These are phyloP conservation scores for Falco naumanni DNA, from an alignment of 2,797 vertebrate species.

Conservation along the genomic window DNA sequence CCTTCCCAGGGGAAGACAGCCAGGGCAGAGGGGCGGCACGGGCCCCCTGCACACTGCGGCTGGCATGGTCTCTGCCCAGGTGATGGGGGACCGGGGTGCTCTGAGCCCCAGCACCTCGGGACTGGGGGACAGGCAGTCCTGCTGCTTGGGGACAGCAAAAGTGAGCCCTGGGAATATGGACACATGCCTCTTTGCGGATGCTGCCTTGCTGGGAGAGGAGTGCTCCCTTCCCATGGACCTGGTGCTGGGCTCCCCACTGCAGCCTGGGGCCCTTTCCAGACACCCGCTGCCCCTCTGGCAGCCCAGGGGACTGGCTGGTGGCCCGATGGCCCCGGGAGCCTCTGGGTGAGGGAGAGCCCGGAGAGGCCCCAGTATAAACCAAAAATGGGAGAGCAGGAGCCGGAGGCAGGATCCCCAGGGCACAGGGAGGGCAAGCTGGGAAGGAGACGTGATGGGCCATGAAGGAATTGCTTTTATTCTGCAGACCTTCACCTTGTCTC, in stretches of 20 bases:
- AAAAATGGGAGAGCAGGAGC: background rate
- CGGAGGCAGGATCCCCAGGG: background rate
- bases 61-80: background rate
- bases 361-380: rapidly evolving
- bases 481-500: background rate
- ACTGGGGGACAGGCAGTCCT: background rate
- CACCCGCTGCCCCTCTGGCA: background rate
- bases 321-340: background rate
- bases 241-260: background rate
- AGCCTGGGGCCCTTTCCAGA: rapidly evolving
- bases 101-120: background rate
- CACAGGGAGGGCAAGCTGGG: background rate
- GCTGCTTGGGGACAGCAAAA: background rate
- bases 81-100: rapidly evolving
- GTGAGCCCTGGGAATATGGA: background rate
- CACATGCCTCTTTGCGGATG: rapidly evolving
- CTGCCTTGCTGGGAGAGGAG: background rate
- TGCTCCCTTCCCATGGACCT: background rate
- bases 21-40: background rate
- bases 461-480: background rate
- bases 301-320: background rate
- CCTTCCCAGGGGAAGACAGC: background rate
- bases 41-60: background rate
- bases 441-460: rapidly evolving
- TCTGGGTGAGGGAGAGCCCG: background rate